Evolutionary conservation across 2,113 vertebrate species (phyloP).

Genomic region (Oxygymnocypris stewartii): DNA sequence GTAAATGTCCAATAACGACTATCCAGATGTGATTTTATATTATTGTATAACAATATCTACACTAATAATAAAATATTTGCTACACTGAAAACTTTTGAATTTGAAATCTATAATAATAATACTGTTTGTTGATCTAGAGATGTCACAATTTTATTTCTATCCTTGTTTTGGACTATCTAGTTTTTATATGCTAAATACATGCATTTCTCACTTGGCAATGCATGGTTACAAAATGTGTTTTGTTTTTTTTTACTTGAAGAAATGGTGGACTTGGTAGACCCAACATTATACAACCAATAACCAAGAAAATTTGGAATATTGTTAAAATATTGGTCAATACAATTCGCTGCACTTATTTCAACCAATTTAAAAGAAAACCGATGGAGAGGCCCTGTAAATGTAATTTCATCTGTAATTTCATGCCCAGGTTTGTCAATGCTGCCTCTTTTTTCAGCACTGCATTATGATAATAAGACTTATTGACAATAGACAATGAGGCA

Average conservation of each 20-base stretch:
- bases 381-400: not conserved
- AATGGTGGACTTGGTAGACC: not conserved
- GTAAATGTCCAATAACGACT: not conserved
- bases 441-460: not conserved
- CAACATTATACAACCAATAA: not conserved
- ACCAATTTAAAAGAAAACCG: not conserved
- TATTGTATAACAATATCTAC: too few species aligned
- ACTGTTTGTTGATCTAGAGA: not conserved
- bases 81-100: not conserved
- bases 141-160: not conserved
- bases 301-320: not conserved
- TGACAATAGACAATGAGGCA: conserved; percentile 32
- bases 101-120: not conserved
- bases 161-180: not conserved
- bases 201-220: not conserved
- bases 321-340: not conserved
- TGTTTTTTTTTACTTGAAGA: not conserved
- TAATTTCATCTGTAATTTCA: not conserved
- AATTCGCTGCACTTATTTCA: not conserved
- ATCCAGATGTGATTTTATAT: not conserved
- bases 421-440: not conserved
- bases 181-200: not conserved
- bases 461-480: not conserved
- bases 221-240: not conserved
- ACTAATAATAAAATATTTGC: not conserved